phyloP scores from a whole-genome alignment of 2,797 vertebrate species.

The Danio albolineatus region DNA sequence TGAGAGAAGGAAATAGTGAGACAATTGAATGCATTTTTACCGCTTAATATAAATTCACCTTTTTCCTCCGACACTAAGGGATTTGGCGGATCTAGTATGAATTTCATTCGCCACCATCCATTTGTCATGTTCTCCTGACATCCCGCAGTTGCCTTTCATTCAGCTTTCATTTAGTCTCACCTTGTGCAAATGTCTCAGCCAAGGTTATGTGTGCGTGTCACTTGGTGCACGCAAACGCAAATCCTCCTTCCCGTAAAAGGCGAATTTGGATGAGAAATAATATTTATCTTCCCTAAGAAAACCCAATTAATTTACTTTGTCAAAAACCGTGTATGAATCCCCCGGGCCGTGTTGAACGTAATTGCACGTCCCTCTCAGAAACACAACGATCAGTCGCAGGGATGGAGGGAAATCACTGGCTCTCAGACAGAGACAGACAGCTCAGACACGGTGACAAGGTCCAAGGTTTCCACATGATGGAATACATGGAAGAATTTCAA shows the following conservation, averaged over 20 bases:
- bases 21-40: slow-evolving; percentile 13
- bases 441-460: slow-evolving; percentile 59
- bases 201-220: slow-evolving; percentile 21
- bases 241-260: slow-evolving; percentile 50
- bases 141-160: slow-evolving; percentile 52
- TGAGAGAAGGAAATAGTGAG: no score
- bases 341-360: slow-evolving; percentile 72
- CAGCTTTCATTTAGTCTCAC: slow-evolving; percentile 56
- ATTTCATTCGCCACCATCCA: slow-evolving; percentile 56
- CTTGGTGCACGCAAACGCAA: slow-evolving; percentile 4
- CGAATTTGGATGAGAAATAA: slow-evolving; percentile 54
- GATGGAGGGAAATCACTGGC: slow-evolving; percentile 68
- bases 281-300: slow-evolving; percentile 73
- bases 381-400: slow-evolving; percentile 72
- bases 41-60: slow-evolving; percentile 18
- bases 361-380: slow-evolving; percentile 73
- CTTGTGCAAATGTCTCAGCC: slow-evolving; percentile 50
- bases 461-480: slow-evolving; percentile 60
- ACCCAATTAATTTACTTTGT: slow-evolving; percentile 78
- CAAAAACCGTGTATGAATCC: slow-evolving; percentile 75
- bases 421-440: slow-evolving; percentile 67
- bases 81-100: slow-evolving; percentile 53
- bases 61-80: slow-evolving; percentile 28
- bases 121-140: slow-evolving; percentile 61
- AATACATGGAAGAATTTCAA: slow-evolving; percentile 49